Evolutionary conservation across 2,888 invertebrate species (phyloP), one percentile per base, ranked within the genome.

Genomic region (Osedax frankpressi): DNA sequence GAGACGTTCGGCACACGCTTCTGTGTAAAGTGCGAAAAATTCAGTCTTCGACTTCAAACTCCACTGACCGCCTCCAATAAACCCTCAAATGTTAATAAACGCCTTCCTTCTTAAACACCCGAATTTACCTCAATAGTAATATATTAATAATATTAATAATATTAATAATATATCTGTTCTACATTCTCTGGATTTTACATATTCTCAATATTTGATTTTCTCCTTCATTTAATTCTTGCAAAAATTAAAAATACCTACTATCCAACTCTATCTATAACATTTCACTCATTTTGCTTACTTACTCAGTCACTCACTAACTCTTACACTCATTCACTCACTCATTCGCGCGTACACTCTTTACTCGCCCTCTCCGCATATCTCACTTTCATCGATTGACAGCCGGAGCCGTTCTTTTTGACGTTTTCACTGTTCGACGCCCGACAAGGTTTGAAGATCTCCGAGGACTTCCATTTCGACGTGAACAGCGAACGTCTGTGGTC

Each of bases 341-440:
- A 11, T 19, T 44, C 44, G 6, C 44, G 6, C 44, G 6, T 19
- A 11, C 44, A 11, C 44, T 44, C 44, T 44, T 44, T 44, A 6
- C 19, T 44, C 44, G 6, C 44, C 19, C 44, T 44, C 44, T 44
- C 44, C 19, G 11, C 19, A 6, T 44, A 44, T 44, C 44, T 44
- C 44, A 11, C 44, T 11, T 44, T 44, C 11, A 44, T 44, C 44
- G 44, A 44, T 44, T 19, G 44, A 44, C 81, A 88, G 86, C 90
- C 96, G 73, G 97, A 97, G 83, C 96, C 97, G 0, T 96, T 96
- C 85, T 92, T 92, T 82, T 90, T 94, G 26, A 89, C 91, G 70
- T 85, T 97, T 78, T 90, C 93, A 74, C 86, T 97, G 63, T 97
- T 92, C 84, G 96, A 97, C 86, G 91, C 91, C 3, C 90, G 90